Evolutionary conservation across 2,888 invertebrate genomes (phyloP), one percentile per base, ranked within the genome.

Genomic region (Oligia fasciuncula): DNA sequence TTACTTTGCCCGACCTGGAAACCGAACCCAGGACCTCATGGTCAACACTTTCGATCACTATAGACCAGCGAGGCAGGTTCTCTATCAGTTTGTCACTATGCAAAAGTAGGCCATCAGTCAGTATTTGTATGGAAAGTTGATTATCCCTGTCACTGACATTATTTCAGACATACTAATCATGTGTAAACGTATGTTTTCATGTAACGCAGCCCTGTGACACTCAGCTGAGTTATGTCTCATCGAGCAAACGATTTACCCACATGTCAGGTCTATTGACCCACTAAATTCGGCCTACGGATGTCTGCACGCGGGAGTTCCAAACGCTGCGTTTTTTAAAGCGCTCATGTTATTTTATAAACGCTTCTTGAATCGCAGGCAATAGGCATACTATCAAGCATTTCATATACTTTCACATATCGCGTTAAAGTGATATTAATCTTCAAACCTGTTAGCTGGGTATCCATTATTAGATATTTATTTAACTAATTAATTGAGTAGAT

Each of bases 221-320:
- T 40, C 60, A 35, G 57, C 40, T 63, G 65, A 79, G 65, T 71
- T 78, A 86, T 78, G 73, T 80, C 46, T 79, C 80, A 72, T 77
- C 77, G 57, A 75, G 68, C 68, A 77, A 85, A 85, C 75, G 67
- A 76, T 83, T 84, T 77, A 79, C 82, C 80, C 72, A 78, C 87
- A 81, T 75, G 67, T 73, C 77, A 76, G 54, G 75, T 77, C 77
- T 80, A 85, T 76, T 89, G 83, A 89, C 89, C 81, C 67, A 86
- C 84, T 68, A 81, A 71, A 78, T 77, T 75, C 66, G 65, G 43
- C 66, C 60, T 19, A 43, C 62, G 43, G 66, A 67, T 54, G 57
- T 46, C 14, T 40, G 0, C 74, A 85, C n/a, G 65, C 76, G 68
- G 67, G 62, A 80, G 73, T 43, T 71, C 19, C 0, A 72, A 79